Conservation (phyloP, 1,140 invertebrate species). For the Brachionus calyciflorus region DNA sequence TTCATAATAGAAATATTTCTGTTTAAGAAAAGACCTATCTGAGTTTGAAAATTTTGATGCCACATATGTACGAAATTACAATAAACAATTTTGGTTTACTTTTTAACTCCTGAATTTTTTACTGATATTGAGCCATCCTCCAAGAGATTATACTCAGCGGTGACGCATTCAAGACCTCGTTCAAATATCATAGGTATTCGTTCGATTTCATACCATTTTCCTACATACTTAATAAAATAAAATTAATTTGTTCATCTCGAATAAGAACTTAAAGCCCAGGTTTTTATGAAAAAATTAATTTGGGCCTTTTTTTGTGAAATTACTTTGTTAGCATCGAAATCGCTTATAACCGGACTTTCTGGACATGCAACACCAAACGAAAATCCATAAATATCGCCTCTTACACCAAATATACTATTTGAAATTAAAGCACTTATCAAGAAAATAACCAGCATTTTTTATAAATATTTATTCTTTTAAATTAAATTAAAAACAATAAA, state of each 20-base stretch:
- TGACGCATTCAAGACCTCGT: conserved; percentile 5
- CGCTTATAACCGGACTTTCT: not conserved
- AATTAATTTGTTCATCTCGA: too few relatives aligned
- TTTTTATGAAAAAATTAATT: not conserved
- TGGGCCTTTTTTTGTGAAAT: not conserved
- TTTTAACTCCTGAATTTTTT: conserved; percentile 5
- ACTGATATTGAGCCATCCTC: not conserved
- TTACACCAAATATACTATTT: not conserved
- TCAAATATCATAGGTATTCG: conserved; percentile 21
- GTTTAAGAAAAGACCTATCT: too few relatives aligned
- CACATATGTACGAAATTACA: not conserved
- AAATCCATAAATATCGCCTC: not conserved
- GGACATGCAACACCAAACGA: not conserved
- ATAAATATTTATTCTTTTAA: too few relatives aligned
- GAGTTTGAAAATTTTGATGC: too few relatives aligned
- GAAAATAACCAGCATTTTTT: not conserved
- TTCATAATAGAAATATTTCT: too few relatives aligned
- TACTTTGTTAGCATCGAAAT: conserved; percentile 3
- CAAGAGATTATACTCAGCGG: not conserved
- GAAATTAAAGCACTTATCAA: not conserved
- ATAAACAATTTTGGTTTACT: not conserved
- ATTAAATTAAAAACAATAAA: too few relatives aligned
- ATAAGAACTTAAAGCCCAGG: not conserved
- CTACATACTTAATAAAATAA: not conserved
- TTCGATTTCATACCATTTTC: conserved; percentile 45